Percentiles rank a stretch among this genome's conserved stretches.
These are phyloP conservation scores for Chrysodeixis includens DNA, from an alignment of 2,888 invertebrate genomes.

Conservation along the genomic window DNA sequence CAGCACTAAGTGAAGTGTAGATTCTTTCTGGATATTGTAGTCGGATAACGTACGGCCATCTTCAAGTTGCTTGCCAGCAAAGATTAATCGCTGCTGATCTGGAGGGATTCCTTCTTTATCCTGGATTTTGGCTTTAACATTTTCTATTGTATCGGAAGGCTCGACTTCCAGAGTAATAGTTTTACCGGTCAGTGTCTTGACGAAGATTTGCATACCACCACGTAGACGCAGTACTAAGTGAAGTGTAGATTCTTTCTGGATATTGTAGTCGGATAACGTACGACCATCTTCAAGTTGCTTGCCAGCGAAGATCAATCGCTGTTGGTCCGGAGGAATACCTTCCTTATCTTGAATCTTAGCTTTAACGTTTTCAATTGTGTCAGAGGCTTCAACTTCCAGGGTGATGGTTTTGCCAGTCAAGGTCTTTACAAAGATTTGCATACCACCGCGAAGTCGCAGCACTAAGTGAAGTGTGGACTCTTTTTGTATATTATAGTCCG, in stretches of 20 bases:
- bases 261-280: slow-evolving; percentile 44
- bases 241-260: slow-evolving; percentile 59
- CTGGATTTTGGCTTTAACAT: slow-evolving; percentile 64
- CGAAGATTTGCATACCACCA: slow-evolving; percentile 67
- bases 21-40: slow-evolving; percentile 65
- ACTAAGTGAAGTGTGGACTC: slow-evolving; percentile 48
- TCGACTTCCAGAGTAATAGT: slow-evolving; percentile 64
- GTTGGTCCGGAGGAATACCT: slow-evolving; percentile 51
- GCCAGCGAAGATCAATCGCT: slow-evolving; percentile 47
- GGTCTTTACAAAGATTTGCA: slow-evolving; percentile 52
- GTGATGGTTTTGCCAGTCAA: slow-evolving; percentile 52
- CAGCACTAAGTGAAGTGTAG: slow-evolving; percentile 56
- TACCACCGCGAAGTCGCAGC: slow-evolving; percentile 46
- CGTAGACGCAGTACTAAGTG: slow-evolving; percentile 60
- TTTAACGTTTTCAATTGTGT: slow-evolving; percentile 53
- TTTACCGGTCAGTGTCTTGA: slow-evolving; percentile 63
- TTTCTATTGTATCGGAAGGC: slow-evolving; percentile 63
- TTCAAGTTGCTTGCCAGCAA: slow-evolving; percentile 64
- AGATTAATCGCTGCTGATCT: slow-evolving; percentile 63
- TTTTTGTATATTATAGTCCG: slow-evolving; percentile 51
- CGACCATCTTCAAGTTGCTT: slow-evolving; percentile 52
- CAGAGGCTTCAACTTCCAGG: slow-evolving; percentile 45
- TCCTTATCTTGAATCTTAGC: slow-evolving; percentile 53
- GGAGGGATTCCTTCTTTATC: slow-evolving; percentile 66
- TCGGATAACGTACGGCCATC: slow-evolving; percentile 63